These are phyloP conservation scores for Sternarchorhynchus goeldii DNA, from an alignment of 2,797 vertebrate species.

Conservation along the genomic window DNA sequence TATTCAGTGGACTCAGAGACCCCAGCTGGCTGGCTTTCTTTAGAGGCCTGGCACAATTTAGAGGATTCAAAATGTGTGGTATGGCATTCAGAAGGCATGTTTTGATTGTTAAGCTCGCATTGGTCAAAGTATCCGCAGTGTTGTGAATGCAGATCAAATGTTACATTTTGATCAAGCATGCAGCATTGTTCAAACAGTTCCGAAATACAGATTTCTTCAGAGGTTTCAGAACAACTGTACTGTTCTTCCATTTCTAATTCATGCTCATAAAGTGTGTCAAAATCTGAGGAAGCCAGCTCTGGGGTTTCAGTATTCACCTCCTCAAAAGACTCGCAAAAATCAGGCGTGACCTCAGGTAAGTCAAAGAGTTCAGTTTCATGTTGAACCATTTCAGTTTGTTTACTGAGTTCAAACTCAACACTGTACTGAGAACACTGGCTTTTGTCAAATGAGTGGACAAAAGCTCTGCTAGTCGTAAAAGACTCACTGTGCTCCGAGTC, in stretches of 20 bases:
- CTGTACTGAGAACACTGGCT: constrained; percentile 22
- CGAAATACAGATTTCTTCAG: constrained; percentile 16
- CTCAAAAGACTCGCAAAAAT: constrained; percentile 32
- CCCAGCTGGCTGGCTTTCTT: constrained; percentile 62
- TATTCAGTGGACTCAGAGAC: constrained; percentile 61
- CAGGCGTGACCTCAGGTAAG: constrained; percentile 18
- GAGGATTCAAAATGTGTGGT: constrained; percentile 53
- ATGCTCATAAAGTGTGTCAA: constrained; percentile 22
- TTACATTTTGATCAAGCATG: constrained; percentile 19
- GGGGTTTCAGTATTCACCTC: constrained; percentile 19
- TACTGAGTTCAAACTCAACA: constrained; percentile 9
- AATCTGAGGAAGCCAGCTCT: constrained; percentile 26
- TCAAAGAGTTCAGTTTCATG: constrained; percentile 20
- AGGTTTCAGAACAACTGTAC: constrained; percentile 12
- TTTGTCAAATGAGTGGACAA: constrained; percentile 33
- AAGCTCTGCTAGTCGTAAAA: constrained; percentile 38
- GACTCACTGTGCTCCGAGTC: constrained; percentile 55
- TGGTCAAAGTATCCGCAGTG: constrained; percentile 35
- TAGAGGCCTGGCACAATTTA: constrained; percentile 58
- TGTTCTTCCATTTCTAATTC: constrained; percentile 30
- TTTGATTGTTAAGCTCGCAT: constrained; percentile 41
- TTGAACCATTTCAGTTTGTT: constrained; percentile 36
- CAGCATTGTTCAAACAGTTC: constrained; percentile 18
- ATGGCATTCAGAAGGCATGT: constrained; percentile 46
- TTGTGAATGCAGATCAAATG: constrained; percentile 43